Evolutionary conservation across 1,140 invertebrate species (phyloP).

Genomic region (Cryptotermes secundus): DNA sequence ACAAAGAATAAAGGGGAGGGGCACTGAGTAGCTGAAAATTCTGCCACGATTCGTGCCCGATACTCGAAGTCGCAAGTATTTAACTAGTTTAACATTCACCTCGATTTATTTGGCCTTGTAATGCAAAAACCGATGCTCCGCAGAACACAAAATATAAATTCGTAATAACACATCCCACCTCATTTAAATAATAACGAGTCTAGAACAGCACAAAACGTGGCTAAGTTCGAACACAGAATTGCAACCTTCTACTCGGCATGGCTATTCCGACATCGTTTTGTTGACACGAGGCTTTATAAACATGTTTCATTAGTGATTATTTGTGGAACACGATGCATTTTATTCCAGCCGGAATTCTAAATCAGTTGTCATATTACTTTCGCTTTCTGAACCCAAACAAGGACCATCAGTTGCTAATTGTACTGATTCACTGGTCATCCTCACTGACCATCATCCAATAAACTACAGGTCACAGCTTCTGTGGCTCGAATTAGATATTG

Average conservation of each 20-base stretch:
- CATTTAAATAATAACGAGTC: not conserved
- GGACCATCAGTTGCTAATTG: not conserved
- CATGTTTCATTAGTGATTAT: conserved; percentile 8
- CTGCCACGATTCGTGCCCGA: too few relatives aligned
- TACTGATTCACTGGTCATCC: not conserved
- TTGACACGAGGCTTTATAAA: conserved; percentile 1
- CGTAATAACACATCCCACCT: not conserved
- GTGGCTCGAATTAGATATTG: not conserved
- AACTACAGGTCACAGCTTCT: not conserved
- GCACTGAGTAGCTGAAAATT: too few relatives aligned
- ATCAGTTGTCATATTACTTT: not conserved
- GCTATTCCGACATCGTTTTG: not conserved
- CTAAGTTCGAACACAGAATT: not conserved
- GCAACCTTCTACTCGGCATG: not conserved
- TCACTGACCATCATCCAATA: conserved; percentile 1
- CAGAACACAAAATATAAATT: not conserved
- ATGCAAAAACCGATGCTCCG: not conserved
- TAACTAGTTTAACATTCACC: too few relatives aligned
- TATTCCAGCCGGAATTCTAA: not conserved
- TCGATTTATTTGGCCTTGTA: not conserved
- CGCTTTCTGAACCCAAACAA: not conserved
- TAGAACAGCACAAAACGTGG: not conserved
- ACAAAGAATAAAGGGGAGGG: too few relatives aligned
- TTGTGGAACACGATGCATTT: not conserved
- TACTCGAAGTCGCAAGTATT: too few relatives aligned